These are phyloP conservation scores for Sitobion miscanthi DNA, from an alignment of 1,140 invertebrate genomes.

Conservation along the genomic window DNA sequence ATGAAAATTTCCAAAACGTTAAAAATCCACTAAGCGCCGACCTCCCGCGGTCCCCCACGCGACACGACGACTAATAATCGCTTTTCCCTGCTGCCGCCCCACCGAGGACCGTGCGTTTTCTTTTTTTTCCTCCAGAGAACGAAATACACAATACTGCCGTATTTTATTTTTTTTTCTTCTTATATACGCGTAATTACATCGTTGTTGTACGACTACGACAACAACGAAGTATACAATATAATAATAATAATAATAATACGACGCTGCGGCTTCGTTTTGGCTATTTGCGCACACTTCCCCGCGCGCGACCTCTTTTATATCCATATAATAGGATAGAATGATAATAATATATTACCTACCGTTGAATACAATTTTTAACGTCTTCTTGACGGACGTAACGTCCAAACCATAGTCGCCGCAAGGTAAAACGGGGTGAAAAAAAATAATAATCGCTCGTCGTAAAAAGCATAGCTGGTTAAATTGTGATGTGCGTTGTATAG, in stretches of 20 bases:
- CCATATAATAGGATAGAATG: too few species aligned
- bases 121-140: too few species aligned
- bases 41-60: neutral
- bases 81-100: neutral
- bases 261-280: neutral
- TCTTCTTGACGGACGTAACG: neutral
- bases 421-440: neutral
- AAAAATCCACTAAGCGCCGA: conserved; percentile 1
- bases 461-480: neutral
- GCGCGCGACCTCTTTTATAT: neutral
- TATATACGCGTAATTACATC: neutral
- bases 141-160: neutral
- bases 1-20: conserved; percentile 21
- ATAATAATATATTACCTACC: neutral
- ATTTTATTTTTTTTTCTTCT: neutral
- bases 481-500: neutral
- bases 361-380: neutral
- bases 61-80: neutral
- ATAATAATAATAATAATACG: too few species aligned
- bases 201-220: too few species aligned
- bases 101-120: neutral
- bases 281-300: neutral
- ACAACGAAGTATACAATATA: neutral
- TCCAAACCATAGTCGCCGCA: neutral
- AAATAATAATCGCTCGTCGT: neutral